Percentiles rank a stretch among this genome's conserved stretches.
phyloP scores from a whole-genome alignment of 2,113 vertebrate species.

The Eurypyga helias region DNA sequence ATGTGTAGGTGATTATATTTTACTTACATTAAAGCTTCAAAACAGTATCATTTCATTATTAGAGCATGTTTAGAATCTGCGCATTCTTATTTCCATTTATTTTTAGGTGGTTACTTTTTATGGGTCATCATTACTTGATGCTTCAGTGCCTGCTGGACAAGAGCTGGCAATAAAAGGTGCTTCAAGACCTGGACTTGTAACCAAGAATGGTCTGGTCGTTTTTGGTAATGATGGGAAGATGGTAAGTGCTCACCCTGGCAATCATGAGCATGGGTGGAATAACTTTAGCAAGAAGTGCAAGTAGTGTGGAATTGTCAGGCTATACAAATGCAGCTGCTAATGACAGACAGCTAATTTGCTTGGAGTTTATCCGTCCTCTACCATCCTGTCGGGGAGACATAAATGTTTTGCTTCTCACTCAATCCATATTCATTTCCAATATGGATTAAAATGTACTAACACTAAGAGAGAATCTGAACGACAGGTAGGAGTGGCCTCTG shows the following conservation, averaged over 20 bases:
- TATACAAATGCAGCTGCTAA: background rate
- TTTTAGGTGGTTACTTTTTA: slow-evolving; percentile 86
- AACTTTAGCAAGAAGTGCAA: background rate
- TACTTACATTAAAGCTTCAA: background rate
- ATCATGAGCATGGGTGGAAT: background rate
- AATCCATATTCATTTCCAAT: background rate
- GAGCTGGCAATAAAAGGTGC: slow-evolving; percentile 84
- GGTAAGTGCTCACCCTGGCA: slow-evolving; percentile 72
- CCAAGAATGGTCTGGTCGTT: slow-evolving; percentile 87
- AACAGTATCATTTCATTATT: background rate
- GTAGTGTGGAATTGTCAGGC: background rate
- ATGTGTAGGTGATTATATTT: background rate
- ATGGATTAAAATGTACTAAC: background rate
- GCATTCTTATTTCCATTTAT: background rate
- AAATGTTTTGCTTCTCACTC: background rate
- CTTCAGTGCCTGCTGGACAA: slow-evolving; percentile 78
- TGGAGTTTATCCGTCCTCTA: background rate
- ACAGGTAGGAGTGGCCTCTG: background rate
- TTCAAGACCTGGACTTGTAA: slow-evolving; percentile 81
- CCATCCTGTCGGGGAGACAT: background rate
- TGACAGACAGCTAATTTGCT: background rate
- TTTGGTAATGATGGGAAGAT: slow-evolving; percentile 89
- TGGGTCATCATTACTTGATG: slow-evolving; percentile 82
- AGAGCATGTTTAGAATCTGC: background rate
- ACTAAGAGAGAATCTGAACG: background rate